These are phyloP conservation scores for Silvanus unidentatus DNA, from an alignment of 2,888 invertebrate genomes.

Conservation along the genomic window DNA sequence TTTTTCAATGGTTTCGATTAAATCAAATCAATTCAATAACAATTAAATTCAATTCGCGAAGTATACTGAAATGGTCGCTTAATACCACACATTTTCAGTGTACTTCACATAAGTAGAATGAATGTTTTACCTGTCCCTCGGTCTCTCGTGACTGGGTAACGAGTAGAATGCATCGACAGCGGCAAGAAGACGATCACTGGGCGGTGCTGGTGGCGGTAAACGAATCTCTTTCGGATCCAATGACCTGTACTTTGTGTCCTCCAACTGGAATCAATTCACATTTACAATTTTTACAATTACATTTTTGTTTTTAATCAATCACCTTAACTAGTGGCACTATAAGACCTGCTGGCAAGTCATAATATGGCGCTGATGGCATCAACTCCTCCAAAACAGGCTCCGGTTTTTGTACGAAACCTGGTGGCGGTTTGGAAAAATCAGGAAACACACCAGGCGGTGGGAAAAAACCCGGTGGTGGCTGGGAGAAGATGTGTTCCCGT, in stretches of 20 bases:
- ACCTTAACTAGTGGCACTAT: constrained; percentile 96
- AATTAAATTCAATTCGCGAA: too few species aligned
- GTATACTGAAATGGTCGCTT: too few species aligned
- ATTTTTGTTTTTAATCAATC: too few species aligned
- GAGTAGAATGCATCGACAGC: constrained; percentile 97
- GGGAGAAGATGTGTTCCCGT: constrained; percentile 44
- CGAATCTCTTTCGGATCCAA: constrained; percentile 86
- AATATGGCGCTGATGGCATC: constrained; percentile 90
- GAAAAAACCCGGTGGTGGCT: constrained; percentile 55
- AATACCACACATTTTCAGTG: too few species aligned
- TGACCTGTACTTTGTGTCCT: constrained; percentile 84
- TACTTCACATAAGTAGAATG: too few species aligned
- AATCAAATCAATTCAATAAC: background rate
- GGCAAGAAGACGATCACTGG: constrained; percentile 84
- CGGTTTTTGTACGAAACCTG: constrained; percentile 56
- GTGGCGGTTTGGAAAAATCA: constrained; percentile 82
- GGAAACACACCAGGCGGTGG: constrained; percentile 56
- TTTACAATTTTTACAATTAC: too few species aligned
- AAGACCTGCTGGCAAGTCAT: constrained; percentile 93
- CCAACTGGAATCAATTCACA: constrained; percentile 57
- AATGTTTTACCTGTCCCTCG: constrained; percentile 72
- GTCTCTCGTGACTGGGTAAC: constrained; percentile 89
- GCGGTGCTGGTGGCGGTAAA: constrained; percentile 91
- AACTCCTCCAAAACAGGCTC: constrained; percentile 60
- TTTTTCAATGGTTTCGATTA: background rate